These are phyloP conservation scores for Thera britannica DNA, from an alignment of 2,888 invertebrate species.

Conservation along the genomic window DNA sequence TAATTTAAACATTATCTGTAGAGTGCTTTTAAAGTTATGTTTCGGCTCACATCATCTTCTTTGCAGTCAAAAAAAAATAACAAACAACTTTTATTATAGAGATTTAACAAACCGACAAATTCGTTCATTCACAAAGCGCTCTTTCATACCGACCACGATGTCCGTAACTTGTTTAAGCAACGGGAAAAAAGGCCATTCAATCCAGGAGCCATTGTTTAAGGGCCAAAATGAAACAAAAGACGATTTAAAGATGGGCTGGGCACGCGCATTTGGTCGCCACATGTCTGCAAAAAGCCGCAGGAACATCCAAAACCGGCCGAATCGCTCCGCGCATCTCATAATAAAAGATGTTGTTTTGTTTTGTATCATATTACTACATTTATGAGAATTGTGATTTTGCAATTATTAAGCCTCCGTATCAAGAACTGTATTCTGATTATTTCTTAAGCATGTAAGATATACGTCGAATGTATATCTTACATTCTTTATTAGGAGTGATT, in stretches of 20 bases:
- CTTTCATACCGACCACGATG: conserved; percentile 40
- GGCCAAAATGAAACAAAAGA: conserved; percentile 44
- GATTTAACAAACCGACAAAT: conserved; percentile 29
- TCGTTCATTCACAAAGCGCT: conserved; percentile 49
- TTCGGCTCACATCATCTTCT: neutral
- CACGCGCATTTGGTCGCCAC: conserved; percentile 70
- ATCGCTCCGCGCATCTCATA: conserved; percentile 31
- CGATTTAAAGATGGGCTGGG: conserved; percentile 52
- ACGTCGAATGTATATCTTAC: neutral
- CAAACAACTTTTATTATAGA: conserved; percentile 37
- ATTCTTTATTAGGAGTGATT: neutral
- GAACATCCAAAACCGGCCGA: conserved; percentile 53
- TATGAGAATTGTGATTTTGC: neutral
- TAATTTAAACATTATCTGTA: neutral
- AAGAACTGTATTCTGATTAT: no score
- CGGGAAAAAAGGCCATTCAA: conserved; percentile 55
- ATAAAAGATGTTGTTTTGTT: conserved; percentile 15
- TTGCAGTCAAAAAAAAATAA: conserved; percentile 1
- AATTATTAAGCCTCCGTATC: neutral
- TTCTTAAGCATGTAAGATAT: neutral
- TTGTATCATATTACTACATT: conserved; percentile 8
- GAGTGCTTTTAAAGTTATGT: neutral
- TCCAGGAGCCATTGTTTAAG: conserved; percentile 54
- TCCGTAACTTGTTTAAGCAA: conserved; percentile 51
- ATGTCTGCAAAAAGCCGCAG: conserved; percentile 67